A percentile compares a stretch with the other conserved stretches of the same genome.
These are phyloP conservation scores for Aramus guarauna DNA, from an alignment of 2,113 vertebrate genomes.

Conservation along the genomic window DNA sequence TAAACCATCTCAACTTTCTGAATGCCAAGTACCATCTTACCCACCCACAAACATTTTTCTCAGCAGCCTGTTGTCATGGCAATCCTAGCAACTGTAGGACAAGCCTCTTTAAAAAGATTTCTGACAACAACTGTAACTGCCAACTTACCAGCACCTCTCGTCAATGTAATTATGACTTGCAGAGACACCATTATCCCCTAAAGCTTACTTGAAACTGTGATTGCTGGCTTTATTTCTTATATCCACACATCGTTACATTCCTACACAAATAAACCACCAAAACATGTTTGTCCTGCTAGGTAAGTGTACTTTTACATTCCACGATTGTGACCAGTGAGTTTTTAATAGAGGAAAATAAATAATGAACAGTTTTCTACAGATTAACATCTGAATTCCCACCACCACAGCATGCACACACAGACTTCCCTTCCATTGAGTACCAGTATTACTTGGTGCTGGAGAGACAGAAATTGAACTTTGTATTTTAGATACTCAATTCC, in stretches of 20 bases:
- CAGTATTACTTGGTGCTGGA: background rate
- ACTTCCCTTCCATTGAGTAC: background rate
- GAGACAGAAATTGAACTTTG: background rate
- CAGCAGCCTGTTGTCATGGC: constrained; percentile 22
- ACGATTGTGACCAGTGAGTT: background rate
- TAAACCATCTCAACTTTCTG: background rate
- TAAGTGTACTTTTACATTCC: background rate
- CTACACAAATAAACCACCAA: background rate
- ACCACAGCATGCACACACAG: background rate
- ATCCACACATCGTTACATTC: background rate
- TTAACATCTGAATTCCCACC: background rate
- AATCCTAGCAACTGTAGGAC: constrained; percentile 7
- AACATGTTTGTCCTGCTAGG: background rate
- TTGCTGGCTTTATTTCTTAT: background rate
- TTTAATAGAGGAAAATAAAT: background rate
- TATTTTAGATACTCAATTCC: background rate
- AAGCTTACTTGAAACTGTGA: background rate
- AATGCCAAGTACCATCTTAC: background rate
- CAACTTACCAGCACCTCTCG: constrained; percentile 24
- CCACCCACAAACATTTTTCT: constrained; percentile 14
- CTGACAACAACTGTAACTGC: constrained; percentile 24
- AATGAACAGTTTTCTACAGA: background rate
- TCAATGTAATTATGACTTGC: constrained; percentile 26
- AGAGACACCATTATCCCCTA: background rate
- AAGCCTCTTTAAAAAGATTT: constrained; percentile 11